Base-by-base conservation (phyloP, 2,888 invertebrate species). In the Athetis lepigone region DNA sequence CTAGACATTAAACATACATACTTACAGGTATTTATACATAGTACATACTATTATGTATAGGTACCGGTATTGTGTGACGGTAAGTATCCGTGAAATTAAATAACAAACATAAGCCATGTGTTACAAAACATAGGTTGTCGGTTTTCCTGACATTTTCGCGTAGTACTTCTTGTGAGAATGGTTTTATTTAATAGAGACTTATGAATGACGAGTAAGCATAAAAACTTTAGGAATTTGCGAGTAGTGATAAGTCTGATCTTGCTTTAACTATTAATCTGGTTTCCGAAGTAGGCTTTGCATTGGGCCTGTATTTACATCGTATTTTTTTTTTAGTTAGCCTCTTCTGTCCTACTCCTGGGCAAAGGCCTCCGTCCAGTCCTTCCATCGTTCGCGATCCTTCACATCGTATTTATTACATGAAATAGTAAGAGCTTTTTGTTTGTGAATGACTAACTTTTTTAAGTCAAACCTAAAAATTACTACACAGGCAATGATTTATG, bases 1-100 rank as follows among this genome's bases (percentile, higher is more conserved):
- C 85, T 85, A 85, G 85, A 83, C 84, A 72, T 62, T 71, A 74
- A 71, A 70, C 45, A 60, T 64, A 70, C 43, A 39, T 43, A 67
- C 39, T 50, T 23, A 52, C 36, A 21, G 29, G 36, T 19, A 51
- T 33, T 52, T 29, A 56, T 8, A 61, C 18, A 27, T 23, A 50
- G 2, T 46, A 46, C 6, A 16, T 39, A 19, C n/a, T n/a, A n/a
- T n/a, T n/a, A 37, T 37, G 33, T 33, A 37, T 7, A 5, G 27
- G 27, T 39, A 18, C 21, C 27, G 21, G 50, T 63, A 57, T 50
- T 56, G 50, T 57, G 19, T 39, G 18, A 23, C 36, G 56, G 56
- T 50, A 56, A 62, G 42, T 37, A 56, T 13, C 75, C 49, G 54
- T 69, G 75, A 63, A 74, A 71, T 69, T 69, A 63, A 50, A 52